phyloP scores from a whole-genome alignment of 2,888 invertebrate species.

The Rhaphigaster nebulosa region DNA sequence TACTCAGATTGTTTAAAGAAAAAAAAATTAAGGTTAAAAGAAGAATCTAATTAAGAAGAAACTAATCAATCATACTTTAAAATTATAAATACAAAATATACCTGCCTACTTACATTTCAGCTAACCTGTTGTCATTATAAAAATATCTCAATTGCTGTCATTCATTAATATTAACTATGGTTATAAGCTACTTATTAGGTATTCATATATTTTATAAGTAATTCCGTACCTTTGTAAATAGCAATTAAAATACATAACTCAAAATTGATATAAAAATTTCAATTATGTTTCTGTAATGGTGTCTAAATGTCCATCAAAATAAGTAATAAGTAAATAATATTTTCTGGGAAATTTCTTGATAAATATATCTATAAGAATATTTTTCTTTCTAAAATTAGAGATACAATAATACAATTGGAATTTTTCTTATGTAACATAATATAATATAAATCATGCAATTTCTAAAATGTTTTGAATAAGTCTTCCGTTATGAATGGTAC shows the following conservation, averaged over 20 bases:
- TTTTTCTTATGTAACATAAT: neutral
- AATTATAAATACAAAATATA: neutral
- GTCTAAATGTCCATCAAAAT: neutral
- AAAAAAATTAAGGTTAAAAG: neutral
- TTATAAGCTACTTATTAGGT: neutral
- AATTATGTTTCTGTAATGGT: neutral
- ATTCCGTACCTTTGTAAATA: neutral
- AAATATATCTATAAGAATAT: neutral
- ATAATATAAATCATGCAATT: neutral
- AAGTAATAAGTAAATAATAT: neutral
- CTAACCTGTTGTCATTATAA: slow-evolving; percentile 5
- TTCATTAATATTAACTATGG: neutral
- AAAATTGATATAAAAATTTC: neutral
- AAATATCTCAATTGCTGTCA: neutral
- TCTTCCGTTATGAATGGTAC: neutral
- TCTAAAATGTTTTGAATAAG: neutral
- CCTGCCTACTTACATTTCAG: neutral
- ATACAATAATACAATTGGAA: neutral
- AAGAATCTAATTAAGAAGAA: neutral
- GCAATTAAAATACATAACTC: neutral
- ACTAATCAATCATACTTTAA: neutral
- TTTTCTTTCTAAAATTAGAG: neutral
- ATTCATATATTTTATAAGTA: neutral
- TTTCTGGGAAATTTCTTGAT: neutral
- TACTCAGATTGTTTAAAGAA: neutral